Conservation (phyloP, 2,113 vertebrate species). For the Nothocercus julius region DNA sequence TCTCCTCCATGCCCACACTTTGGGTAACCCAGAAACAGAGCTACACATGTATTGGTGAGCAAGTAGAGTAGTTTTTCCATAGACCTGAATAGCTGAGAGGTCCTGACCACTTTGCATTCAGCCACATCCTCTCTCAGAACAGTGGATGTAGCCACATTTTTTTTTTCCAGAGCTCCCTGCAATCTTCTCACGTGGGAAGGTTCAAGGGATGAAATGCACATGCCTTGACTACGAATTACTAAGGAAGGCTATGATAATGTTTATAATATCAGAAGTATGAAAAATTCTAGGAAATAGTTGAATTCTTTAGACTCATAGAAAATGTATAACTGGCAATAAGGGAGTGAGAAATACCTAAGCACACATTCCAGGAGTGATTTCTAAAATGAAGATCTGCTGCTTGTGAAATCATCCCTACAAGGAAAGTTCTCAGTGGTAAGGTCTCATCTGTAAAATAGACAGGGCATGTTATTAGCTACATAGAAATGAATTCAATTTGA, state of each 20-base stretch:
- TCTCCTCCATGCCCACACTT: background rate
- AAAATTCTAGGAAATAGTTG: background rate
- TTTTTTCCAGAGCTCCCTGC: background rate
- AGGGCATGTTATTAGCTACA: background rate
- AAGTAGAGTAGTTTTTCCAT: background rate
- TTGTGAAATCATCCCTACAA: background rate
- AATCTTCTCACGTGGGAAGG: background rate
- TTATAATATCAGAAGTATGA: background rate
- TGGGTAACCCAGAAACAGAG: background rate
- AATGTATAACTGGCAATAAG: background rate
- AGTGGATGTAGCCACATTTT: background rate
- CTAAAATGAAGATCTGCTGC: background rate
- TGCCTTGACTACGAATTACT: background rate
- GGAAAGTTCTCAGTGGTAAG: background rate
- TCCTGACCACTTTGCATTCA: background rate
- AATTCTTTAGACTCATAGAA: background rate
- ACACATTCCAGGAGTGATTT: rapidly evolving
- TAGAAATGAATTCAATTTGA: background rate
- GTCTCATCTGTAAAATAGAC: background rate
- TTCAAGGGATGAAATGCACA: background rate
- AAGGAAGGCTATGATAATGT: background rate
- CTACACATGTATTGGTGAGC: background rate
- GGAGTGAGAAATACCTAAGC: background rate
- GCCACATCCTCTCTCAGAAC: background rate
- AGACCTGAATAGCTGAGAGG: background rate